Percentiles rank a stretch among this genome's conserved stretches.
phyloP scores from a whole-genome alignment of 2,797 vertebrate genomes.

The Simalia tracyae region DNA sequence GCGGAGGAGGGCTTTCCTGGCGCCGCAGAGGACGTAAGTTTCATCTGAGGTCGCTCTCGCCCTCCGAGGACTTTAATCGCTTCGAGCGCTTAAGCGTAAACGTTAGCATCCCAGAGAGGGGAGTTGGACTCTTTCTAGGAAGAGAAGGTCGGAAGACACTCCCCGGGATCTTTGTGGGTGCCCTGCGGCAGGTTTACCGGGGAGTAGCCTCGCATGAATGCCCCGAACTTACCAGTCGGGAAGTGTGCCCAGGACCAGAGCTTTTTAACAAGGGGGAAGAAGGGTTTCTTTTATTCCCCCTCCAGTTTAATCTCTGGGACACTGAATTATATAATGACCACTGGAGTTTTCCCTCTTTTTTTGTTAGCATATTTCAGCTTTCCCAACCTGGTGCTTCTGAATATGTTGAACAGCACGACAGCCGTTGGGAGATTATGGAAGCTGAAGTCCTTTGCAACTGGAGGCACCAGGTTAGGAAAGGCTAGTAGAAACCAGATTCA shows the following conservation, averaged over 20 bases:
- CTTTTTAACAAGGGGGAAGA: background rate
- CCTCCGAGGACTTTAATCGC: conserved; percentile 48
- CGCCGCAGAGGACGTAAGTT: conserved; percentile 76
- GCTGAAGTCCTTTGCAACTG: background rate
- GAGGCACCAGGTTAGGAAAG: background rate
- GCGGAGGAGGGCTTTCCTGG: conserved; percentile 76
- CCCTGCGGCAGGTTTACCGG: background rate
- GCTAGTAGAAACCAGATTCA: background rate
- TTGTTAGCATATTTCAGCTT: background rate
- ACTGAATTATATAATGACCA: background rate
- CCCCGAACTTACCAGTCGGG: background rate
- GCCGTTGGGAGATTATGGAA: background rate
- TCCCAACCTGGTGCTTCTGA: background rate
- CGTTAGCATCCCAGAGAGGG: background rate
- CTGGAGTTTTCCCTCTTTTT: background rate
- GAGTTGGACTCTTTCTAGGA: conserved; percentile 31
- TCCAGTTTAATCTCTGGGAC: background rate
- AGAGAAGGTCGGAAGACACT: conserved; percentile 3
- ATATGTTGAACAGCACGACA: background rate
- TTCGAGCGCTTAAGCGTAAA: conserved; percentile 57
- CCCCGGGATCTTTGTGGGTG: too few species aligned
- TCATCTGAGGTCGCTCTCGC: conserved; percentile 11
- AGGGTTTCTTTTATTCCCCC: background rate
- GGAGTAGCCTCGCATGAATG: background rate
- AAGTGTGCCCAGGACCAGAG: background rate